Percentiles rank a stretch among this genome's conserved stretches.
These are phyloP conservation scores for Echiichthys vipera DNA, from an alignment of 2,797 vertebrate species.

Conservation along the genomic window DNA sequence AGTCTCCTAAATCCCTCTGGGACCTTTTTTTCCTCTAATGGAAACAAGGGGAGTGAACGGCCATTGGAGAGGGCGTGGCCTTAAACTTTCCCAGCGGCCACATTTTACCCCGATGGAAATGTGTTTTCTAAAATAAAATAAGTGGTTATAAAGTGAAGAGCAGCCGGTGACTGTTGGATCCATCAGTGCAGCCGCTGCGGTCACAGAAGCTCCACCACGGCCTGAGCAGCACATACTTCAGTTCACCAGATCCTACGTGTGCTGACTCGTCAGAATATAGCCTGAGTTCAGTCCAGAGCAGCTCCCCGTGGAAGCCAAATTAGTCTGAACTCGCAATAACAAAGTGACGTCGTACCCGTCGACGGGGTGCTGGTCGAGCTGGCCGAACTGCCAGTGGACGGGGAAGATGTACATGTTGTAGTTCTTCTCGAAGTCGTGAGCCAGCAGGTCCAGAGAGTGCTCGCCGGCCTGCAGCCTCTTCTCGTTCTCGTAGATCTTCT, in stretches of 20 bases:
- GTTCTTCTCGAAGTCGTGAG: conserved; percentile 98
- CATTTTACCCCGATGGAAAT: no score
- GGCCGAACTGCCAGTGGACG: conserved; percentile 98
- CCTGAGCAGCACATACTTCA: neutral
- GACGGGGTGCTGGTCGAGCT: conserved; percentile 95
- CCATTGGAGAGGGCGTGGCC: no score
- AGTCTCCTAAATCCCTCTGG: no score
- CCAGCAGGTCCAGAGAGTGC: conserved; percentile 95
- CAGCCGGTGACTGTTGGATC: conserved; percentile 5
- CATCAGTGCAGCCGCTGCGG: conserved; percentile 1
- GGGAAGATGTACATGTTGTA: conserved; percentile 99
- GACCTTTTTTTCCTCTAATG: no score
- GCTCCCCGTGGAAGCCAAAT: neutral
- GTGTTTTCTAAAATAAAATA: no score
- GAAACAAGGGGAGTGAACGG: no score
- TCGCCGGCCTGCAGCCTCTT: conserved; percentile 95
- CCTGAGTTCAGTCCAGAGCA: neutral
- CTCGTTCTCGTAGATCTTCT: conserved; percentile 98
- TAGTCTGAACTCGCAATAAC: no score
- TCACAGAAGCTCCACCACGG: conserved; percentile 3
- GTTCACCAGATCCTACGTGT: neutral
- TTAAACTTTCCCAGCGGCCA: no score
- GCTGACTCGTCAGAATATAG: neutral
- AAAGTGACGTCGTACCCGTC: conserved; percentile 97
- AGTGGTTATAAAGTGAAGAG: neutral